These are phyloP conservation scores for Sebastes nivosus DNA, from an alignment of 2,797 vertebrate genomes.

Conservation along the genomic window DNA sequence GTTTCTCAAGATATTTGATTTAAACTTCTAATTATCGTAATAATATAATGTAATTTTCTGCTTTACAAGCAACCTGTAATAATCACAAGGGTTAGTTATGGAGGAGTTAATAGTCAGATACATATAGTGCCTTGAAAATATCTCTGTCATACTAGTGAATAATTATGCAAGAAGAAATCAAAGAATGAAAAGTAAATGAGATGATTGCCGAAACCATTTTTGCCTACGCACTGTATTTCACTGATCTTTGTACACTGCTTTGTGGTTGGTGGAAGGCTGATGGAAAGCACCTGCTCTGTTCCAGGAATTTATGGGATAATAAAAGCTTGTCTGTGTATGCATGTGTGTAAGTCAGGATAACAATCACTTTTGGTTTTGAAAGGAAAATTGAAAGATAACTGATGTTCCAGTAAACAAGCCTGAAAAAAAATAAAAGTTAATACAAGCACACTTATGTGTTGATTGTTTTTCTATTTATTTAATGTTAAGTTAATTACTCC, in stretches of 20 bases:
- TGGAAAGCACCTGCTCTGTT: background rate
- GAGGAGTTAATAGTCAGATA: background rate
- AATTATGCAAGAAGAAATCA: background rate
- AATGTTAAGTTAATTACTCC: background rate
- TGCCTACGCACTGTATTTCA: background rate
- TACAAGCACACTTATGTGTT: background rate
- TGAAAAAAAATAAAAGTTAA: background rate
- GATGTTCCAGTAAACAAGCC: background rate
- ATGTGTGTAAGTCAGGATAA: background rate
- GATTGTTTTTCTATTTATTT: background rate
- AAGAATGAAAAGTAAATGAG: background rate
- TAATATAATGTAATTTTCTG: background rate
- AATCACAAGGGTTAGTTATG: background rate
- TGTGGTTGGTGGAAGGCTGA: background rate
- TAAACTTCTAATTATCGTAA: background rate
- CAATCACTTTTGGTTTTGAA: background rate
- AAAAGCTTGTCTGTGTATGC: background rate
- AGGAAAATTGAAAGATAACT: background rate
- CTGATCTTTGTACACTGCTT: background rate
- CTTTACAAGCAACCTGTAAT: background rate
- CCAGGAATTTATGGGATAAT: background rate
- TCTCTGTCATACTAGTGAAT: background rate
- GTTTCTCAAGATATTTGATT: background rate
- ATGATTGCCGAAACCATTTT: background rate
- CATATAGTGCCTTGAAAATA: slow-evolving; percentile 7